A percentile compares a stretch with the other conserved stretches of the same genome.
Evolutionary conservation across 1,140 invertebrate species (phyloP).

Genomic region (Anoplophora glabripennis): DNA sequence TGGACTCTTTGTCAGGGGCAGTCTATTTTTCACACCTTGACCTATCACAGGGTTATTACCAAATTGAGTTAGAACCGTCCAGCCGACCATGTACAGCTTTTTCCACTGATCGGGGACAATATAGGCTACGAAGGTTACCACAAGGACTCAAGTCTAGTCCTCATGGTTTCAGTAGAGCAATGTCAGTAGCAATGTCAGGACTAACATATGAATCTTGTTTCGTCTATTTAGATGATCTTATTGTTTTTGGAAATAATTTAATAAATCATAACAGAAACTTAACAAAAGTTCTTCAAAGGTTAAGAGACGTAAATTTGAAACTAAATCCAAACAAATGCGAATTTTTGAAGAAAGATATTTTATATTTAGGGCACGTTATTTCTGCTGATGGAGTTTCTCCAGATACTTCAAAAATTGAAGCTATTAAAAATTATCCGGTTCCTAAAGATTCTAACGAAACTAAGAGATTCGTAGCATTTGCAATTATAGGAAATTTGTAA

Average conservation of each 20-base stretch:
- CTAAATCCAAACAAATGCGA: conserved; percentile 52
- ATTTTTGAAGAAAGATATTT: conserved; percentile 49
- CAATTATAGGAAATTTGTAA: conserved; percentile 40
- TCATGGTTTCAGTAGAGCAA: conserved; percentile 26
- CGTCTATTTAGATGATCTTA: conserved; percentile 46
- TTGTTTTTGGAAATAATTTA: conserved; percentile 43
- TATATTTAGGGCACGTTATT: conserved; percentile 51
- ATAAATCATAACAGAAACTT: conserved; percentile 44
- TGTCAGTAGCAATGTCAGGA: conserved; percentile 29
- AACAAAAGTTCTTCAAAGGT: conserved; percentile 37
- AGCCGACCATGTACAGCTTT: conserved; percentile 29
- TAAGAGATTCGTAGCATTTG: conserved; percentile 48
- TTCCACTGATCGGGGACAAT: conserved; percentile 28
- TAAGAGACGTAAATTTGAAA: conserved; percentile 47
- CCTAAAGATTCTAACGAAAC: conserved; percentile 29
- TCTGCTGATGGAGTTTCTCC: conserved; percentile 46
- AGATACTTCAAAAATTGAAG: conserved; percentile 46
- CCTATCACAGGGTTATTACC: no score
- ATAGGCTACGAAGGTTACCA: conserved; percentile 26
- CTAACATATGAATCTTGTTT: conserved; percentile 30
- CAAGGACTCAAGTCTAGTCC: conserved; percentile 33
- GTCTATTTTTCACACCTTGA: no score
- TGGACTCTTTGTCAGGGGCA: no score
- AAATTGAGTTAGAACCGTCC: no score
- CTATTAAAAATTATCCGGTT: conserved; percentile 34